Evolutionary conservation across 2,797 vertebrate species (phyloP).

Genomic region (Scarus forsteni): DNA sequence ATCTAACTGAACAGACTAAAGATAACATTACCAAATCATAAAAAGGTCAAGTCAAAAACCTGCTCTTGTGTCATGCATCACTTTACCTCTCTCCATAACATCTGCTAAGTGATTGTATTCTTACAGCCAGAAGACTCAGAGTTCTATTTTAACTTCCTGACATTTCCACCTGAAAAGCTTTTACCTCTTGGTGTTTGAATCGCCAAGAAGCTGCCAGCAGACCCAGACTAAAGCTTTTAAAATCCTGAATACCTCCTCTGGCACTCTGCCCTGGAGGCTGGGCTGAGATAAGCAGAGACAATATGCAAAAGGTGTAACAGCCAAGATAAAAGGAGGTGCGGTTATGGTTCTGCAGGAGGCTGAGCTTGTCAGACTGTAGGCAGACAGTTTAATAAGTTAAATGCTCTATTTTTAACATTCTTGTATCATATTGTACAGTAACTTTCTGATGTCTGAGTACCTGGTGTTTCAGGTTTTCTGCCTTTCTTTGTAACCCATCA

Average conservation of each 20-base stretch:
- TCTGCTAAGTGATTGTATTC: conserved; percentile 1
- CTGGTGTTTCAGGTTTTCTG: too few relatives aligned
- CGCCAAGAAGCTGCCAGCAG: conserved; percentile 35
- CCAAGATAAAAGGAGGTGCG: conserved; percentile 48
- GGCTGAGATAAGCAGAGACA: conserved; percentile 75
- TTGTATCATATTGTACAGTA: neutral
- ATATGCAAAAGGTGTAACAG: conserved; percentile 60
- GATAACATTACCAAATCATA: too few relatives aligned
- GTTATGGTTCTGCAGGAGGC: conserved; percentile 38
- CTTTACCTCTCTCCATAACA: too few relatives aligned
- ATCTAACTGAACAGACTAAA: too few relatives aligned
- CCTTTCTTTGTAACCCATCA: too few relatives aligned
- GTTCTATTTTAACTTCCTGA: conserved; percentile 9
- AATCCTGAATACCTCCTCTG: conserved; percentile 46
- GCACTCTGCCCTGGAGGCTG: conserved; percentile 46
- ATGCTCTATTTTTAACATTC: neutral
- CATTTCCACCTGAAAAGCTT: conserved; percentile 9
- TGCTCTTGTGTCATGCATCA: too few relatives aligned
- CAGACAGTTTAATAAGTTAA: conserved; percentile 40
- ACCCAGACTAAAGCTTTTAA: conserved; percentile 41
- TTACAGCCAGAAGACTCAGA: neutral
- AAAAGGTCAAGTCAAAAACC: too few relatives aligned
- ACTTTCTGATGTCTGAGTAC: too few relatives aligned
- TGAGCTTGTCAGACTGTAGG: conserved; percentile 29
- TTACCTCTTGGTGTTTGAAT: conserved; percentile 3